These are phyloP conservation scores for Sebastes wilsoni DNA, from an alignment of 2,797 vertebrate species.

Conservation along the genomic window DNA sequence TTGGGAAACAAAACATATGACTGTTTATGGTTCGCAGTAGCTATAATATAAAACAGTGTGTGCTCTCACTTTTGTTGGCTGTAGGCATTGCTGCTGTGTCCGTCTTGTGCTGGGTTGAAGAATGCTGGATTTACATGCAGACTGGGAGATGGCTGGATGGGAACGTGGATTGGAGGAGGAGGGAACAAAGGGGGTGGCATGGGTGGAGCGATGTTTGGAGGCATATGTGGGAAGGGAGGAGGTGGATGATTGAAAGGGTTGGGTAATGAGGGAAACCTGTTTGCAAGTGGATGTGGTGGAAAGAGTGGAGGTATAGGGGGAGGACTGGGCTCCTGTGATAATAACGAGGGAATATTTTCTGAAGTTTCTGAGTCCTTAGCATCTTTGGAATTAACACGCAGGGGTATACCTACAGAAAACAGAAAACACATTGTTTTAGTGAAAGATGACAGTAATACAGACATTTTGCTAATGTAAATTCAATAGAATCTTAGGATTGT, in stretches of 20 bases:
- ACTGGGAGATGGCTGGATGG: slow-evolving; percentile 79
- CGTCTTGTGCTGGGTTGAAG: slow-evolving; percentile 79
- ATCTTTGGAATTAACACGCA: slow-evolving; percentile 84
- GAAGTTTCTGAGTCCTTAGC: slow-evolving; percentile 67
- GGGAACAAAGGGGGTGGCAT: slow-evolving; percentile 83
- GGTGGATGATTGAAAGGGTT: slow-evolving; percentile 82
- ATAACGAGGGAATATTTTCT: slow-evolving; percentile 68
- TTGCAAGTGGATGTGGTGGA: slow-evolving; percentile 64
- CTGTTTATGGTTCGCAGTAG: background rate
- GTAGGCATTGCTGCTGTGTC: slow-evolving; percentile 62
- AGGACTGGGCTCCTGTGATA: slow-evolving; percentile 54
- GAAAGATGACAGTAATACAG: background rate
- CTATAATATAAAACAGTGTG: background rate
- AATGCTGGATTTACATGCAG: slow-evolving; percentile 92
- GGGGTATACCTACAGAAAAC: slow-evolving; percentile 84
- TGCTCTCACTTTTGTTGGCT: slow-evolving; percentile 73
- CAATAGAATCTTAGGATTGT: background rate
- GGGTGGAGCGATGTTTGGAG: slow-evolving; percentile 80
- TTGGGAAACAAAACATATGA: background rate
- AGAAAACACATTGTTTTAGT: background rate
- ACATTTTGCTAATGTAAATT: background rate
- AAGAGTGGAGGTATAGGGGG: slow-evolving; percentile 47
- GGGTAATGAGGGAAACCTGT: slow-evolving; percentile 84
- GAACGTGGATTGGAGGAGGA: slow-evolving; percentile 75
- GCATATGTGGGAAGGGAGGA: slow-evolving; percentile 81